Conservation (phyloP, 2,888 invertebrate species). For the Phytoseiulus persimilis region DNA sequence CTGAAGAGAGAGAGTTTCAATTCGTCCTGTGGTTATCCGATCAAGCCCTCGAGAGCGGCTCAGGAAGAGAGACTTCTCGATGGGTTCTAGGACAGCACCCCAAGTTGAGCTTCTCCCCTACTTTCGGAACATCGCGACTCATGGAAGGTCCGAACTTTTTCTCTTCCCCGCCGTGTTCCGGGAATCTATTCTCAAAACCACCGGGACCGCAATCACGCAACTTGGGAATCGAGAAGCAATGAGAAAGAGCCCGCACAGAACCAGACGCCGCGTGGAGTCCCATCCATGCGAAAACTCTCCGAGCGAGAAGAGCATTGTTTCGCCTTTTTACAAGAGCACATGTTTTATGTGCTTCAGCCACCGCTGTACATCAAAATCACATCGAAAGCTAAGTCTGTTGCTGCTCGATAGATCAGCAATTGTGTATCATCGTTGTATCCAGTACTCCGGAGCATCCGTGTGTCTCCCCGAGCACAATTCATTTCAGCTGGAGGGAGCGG, state of each 20-base stretch:
- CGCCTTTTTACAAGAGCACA: background rate
- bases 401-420: background rate
- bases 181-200: too few species aligned
- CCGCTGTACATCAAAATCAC: background rate
- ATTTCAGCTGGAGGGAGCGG: background rate
- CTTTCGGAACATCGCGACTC: too few species aligned
- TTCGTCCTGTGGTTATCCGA: background rate
- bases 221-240: background rate
- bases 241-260: background rate
- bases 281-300: background rate
- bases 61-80: background rate
- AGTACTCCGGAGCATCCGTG: background rate
- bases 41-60: background rate
- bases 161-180: too few species aligned
- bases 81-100: background rate
- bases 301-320: background rate
- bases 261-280: background rate
- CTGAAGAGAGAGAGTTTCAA: background rate
- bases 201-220: too few species aligned
- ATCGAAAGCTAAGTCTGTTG: background rate
- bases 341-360: background rate
- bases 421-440: slow-evolving; percentile 5
- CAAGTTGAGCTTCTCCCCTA: background rate
- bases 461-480: background rate
- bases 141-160: too few species aligned